Evolutionary conservation across 1,140 invertebrate genomes (phyloP).

Genomic region (Chelonus insularis): DNA sequence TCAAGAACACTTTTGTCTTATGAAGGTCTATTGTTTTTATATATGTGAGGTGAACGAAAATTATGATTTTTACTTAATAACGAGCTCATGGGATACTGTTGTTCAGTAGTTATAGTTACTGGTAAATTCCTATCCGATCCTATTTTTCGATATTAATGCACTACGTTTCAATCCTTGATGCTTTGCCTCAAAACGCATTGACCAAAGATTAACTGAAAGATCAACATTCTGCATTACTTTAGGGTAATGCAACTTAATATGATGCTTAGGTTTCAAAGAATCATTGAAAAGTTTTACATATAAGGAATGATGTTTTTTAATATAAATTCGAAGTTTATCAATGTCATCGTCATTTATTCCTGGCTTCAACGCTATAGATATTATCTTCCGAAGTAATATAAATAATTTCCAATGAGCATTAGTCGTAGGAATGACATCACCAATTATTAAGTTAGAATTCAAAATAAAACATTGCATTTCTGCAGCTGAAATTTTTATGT

Average conservation of each 20-base stretch:
- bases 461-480: constrained; percentile 22
- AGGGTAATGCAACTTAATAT: constrained; percentile 23
- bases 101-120: not conserved
- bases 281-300: constrained; percentile 15
- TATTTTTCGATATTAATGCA: constrained; percentile 4
- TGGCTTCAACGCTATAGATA: not conserved
- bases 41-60: not conserved
- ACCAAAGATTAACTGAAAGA: constrained; percentile 14
- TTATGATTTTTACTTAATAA: not conserved
- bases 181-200: constrained; percentile 22
- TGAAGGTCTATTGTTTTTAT: not conserved
- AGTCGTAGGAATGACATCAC: constrained; percentile 13
- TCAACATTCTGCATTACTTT: constrained; percentile 9
- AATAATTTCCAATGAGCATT: constrained; percentile 14
- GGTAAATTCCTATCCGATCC: not conserved
- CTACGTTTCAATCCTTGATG: constrained; percentile 11
- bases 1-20: not conserved
- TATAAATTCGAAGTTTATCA: not conserved
- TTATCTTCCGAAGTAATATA: constrained; percentile 18
- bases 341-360: not conserved
- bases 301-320: constrained; percentile 21
- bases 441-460: not conserved
- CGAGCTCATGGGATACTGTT: not conserved
- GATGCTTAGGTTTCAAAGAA: constrained; percentile 20
- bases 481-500: constrained; percentile 14